Evolutionary conservation across 2,113 vertebrate species (phyloP).

Genomic region (Stictonetta naevosa): DNA sequence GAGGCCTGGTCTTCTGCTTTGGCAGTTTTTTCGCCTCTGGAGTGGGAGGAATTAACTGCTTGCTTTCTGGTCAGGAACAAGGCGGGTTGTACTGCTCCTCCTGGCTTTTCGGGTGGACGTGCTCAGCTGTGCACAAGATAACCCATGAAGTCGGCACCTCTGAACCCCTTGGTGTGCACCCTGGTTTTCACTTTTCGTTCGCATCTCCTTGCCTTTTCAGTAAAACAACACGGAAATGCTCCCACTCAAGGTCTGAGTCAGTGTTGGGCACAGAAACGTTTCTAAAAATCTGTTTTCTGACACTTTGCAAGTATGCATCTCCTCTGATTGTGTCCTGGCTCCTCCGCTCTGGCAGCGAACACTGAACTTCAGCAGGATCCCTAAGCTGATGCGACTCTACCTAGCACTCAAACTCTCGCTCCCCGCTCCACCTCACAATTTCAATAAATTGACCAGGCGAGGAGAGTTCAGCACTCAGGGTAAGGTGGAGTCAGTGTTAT

Average conservation of each 20-base stretch:
- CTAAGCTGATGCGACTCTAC: neutral
- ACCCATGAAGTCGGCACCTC: neutral
- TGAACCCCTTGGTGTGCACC: neutral
- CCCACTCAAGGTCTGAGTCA: slow-evolving; percentile 53
- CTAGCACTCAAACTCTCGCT: neutral
- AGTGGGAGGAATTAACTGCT: slow-evolving; percentile 74
- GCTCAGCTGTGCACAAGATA: neutral
- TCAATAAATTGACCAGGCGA: neutral
- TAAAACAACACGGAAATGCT: neutral
- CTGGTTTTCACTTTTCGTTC: neutral
- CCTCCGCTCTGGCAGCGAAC: neutral
- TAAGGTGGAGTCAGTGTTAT: neutral
- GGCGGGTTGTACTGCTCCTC: neutral
- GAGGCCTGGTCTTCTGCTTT: slow-evolving; percentile 74
- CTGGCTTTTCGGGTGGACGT: neutral
- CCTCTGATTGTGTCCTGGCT: neutral
- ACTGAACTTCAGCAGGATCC: neutral
- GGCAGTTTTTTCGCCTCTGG: slow-evolving; percentile 72
- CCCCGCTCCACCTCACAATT: rapidly evolving
- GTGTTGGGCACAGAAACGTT: slow-evolving; percentile 6
- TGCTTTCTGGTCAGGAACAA: slow-evolving; percentile 9
- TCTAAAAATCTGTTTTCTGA: neutral
- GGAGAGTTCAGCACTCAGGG: neutral
- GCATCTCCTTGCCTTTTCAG: neutral
- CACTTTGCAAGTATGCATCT: slow-evolving; percentile 21